A percentile compares a stretch with the other conserved stretches of the same genome.
Evolutionary conservation across 2,113 vertebrate genomes (phyloP).

Genomic region (Sterrhoptilus dennistouni): DNA sequence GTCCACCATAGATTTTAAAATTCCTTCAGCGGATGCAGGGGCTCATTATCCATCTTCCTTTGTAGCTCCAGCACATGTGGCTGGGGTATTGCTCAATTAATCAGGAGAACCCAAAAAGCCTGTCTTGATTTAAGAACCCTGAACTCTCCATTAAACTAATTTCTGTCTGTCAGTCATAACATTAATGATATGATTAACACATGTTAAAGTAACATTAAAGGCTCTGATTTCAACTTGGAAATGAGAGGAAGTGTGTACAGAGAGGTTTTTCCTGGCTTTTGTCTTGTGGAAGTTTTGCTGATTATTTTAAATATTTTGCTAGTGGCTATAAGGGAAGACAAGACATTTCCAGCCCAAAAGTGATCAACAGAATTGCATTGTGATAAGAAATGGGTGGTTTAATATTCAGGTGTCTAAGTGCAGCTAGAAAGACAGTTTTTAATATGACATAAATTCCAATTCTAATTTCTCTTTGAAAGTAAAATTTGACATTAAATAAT

Average conservation of each 20-base stretch:
- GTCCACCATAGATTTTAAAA: constrained; percentile 18
- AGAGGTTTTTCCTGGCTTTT: not conserved
- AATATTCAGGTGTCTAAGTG: not conserved
- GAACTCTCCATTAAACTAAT: constrained; percentile 51
- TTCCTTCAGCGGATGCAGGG: not conserved
- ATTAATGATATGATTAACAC: constrained; percentile 46
- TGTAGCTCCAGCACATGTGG: not conserved
- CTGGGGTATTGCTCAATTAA: constrained; percentile 28
- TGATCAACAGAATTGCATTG: not conserved
- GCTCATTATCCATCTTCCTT: constrained; percentile 28
- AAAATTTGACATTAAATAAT: not conserved
- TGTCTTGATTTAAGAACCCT: constrained; percentile 54
- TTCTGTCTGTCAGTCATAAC: constrained; percentile 28
- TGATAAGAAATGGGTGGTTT: not conserved
- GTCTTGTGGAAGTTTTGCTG: not conserved
- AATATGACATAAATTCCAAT: not conserved
- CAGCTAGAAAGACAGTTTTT: not conserved
- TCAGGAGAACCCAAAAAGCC: constrained; percentile 53
- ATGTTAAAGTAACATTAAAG: not conserved
- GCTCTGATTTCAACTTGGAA: not conserved
- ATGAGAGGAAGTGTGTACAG: not conserved
- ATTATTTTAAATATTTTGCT: not conserved
- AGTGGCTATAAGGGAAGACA: not conserved
- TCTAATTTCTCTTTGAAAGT: not conserved
- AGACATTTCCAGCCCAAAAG: not conserved